These are phyloP conservation scores for Eueides isabella DNA, from an alignment of 1,140 invertebrate species.

Conservation along the genomic window DNA sequence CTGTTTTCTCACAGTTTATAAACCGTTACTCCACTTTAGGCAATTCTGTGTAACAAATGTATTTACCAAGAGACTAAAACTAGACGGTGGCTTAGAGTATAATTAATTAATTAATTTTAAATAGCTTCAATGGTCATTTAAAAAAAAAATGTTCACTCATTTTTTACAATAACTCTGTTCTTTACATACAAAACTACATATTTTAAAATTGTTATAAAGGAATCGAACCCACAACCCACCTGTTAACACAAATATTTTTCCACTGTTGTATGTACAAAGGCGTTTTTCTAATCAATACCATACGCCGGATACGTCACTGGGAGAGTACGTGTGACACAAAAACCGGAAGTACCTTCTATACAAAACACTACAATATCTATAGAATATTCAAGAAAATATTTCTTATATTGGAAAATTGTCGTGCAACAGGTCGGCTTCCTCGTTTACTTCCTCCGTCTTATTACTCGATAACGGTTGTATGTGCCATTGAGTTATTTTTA, in stretches of 20 bases:
- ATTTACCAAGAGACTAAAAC: neutral
- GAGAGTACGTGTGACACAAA: slow-evolving; percentile 21
- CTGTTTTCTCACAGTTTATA: slow-evolving; percentile 9
- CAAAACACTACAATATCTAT: neutral
- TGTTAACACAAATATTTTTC: neutral
- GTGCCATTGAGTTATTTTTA: slow-evolving; percentile 18
- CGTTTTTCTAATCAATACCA: neutral
- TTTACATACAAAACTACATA: too few species aligned
- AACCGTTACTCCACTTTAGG: neutral
- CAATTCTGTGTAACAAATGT: neutral
- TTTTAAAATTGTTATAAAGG: too few species aligned
- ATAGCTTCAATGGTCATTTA: too few species aligned
- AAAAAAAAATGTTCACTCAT: too few species aligned
- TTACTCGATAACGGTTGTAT: slow-evolving; percentile 29
- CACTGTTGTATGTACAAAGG: neutral
- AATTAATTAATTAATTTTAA: too few species aligned
- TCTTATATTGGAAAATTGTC: slow-evolving; percentile 38
- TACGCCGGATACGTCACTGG: slow-evolving; percentile 15
- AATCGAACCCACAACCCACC: neutral
- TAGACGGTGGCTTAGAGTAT: too few species aligned
- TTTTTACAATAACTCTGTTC: too few species aligned
- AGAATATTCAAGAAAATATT: slow-evolving; percentile 21
- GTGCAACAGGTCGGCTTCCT: slow-evolving; percentile 31
- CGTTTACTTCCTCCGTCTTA: slow-evolving; percentile 36
- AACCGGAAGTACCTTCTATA: slow-evolving; percentile 23